Conservation (phyloP, 2,797 vertebrate species). For the Pempheris klunzingeri region DNA sequence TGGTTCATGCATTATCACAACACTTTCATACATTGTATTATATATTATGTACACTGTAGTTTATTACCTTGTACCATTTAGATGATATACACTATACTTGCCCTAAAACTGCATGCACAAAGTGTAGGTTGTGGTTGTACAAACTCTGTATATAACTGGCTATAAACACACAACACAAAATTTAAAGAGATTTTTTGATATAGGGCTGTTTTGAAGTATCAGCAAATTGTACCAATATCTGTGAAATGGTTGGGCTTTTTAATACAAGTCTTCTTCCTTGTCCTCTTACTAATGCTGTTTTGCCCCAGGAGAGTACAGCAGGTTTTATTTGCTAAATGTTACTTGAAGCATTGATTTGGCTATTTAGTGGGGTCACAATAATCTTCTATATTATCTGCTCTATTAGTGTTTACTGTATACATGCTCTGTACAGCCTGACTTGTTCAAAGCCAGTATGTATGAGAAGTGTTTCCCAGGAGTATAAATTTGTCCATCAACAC, state of each 20-base stretch:
- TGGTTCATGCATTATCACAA: not conserved
- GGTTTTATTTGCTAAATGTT: not conserved
- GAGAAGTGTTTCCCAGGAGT: slow-evolving; percentile 68
- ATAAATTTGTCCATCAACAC: slow-evolving; percentile 69
- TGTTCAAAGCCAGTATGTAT: slow-evolving; percentile 18
- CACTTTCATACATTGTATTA: not conserved
- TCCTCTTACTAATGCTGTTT: not conserved
- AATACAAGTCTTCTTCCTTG: too few relatives aligned
- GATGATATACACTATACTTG: not conserved
- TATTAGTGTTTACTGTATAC: slow-evolving; percentile 10
- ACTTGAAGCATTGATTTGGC: not conserved
- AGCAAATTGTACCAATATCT: not conserved
- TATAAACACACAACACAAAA: not conserved
- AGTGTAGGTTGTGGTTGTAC: not conserved
- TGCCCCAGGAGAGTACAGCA: not conserved
- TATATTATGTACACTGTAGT: not conserved
- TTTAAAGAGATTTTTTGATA: not conserved
- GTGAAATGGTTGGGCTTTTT: not conserved
- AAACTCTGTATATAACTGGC: not conserved
- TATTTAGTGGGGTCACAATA: not conserved
- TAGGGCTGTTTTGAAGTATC: too few relatives aligned
- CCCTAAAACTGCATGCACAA: not conserved
- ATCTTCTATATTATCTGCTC: slow-evolving; percentile 6
- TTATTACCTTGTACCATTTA: not conserved
- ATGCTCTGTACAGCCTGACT: not conserved